Evolutionary conservation across 2,113 vertebrate species (phyloP).

Genomic region (Apus apus): DNA sequence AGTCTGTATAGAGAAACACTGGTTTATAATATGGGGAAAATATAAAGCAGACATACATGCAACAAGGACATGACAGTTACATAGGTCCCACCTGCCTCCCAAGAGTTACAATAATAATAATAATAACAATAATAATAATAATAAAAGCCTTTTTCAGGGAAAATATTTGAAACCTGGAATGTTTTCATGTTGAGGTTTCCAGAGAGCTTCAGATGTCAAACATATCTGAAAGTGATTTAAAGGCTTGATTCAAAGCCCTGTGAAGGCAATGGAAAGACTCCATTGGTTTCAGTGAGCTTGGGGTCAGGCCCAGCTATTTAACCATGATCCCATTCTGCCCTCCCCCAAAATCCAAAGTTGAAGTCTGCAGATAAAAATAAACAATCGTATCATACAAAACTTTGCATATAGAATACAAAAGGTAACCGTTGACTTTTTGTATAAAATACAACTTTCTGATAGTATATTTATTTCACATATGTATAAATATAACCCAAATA

Average conservation of each 20-base stretch:
- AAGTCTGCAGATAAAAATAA: constrained; percentile 81
- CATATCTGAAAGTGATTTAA: constrained; percentile 59
- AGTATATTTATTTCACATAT: constrained; percentile 86
- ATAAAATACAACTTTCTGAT: constrained; percentile 85
- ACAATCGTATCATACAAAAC: constrained; percentile 80
- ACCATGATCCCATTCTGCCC: constrained; percentile 54
- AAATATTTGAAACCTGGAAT: constrained; percentile 76
- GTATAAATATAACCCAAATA: constrained; percentile 90
- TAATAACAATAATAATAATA: constrained; percentile 54
- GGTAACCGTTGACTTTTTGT: constrained; percentile 82
- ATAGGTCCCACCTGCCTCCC: constrained; percentile 59
- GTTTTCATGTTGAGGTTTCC: constrained; percentile 77
- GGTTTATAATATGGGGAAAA: constrained; percentile 75
- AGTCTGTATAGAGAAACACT: constrained; percentile 74
- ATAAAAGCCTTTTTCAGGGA: constrained; percentile 45
- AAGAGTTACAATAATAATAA: constrained; percentile 57
- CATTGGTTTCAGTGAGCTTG: constrained; percentile 52
- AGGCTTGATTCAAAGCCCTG: constrained; percentile 62
- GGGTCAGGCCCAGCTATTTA: constrained; percentile 65
- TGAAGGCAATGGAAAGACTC: constrained; percentile 62
- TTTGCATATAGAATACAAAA: constrained; percentile 85
- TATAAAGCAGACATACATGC: constrained; percentile 75
- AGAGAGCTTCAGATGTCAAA: constrained; percentile 64
- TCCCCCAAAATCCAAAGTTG: constrained; percentile 60
- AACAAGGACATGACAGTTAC: constrained; percentile 71